Base-by-base conservation (phyloP, 2,113 vertebrate genomes). In the Ochotona princeps region DNA sequence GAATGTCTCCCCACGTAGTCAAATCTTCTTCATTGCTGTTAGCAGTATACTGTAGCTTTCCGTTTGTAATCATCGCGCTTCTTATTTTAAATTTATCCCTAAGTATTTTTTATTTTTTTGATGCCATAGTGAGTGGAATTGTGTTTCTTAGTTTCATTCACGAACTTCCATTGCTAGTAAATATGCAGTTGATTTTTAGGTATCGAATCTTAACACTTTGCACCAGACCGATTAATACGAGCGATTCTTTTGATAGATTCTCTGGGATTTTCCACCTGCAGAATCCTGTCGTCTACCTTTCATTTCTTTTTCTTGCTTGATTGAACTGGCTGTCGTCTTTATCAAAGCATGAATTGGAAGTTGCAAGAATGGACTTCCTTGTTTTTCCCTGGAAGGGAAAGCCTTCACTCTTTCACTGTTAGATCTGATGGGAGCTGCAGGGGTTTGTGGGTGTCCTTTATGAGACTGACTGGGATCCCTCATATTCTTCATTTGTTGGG, bases 21-120 rank as follows among this genome's bases (percentile, higher is more conserved):
- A 80, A 5, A 61, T 66, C n/a, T 76, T 69, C 38, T 49, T 85
- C 26, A 17, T 49, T 91, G 23, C 63, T 44, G 21, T 80, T 67
- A 63, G 57, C 25, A 54, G 32, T 78, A 84, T 67, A 65, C 49
- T 89, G 11, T 66, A 44, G 35, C 18, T 80, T 92, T 81, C 35
- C 25, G 32, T 47, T 17, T 66, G 26, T 11, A 65, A 54, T 26
- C 67, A 28, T 66, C 23, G 69, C 3, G 25, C 18, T 90, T 51
- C 23, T 87, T 84, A 73, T 74, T 69, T 82, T 89, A 54, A 93
- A 82, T 78, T 73, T 95, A 57, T 81, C 72, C 61, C 28, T 81
- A 79, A 78, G 28, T 65, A 60, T 90, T 72, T 67, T 78, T 69
- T 89, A 30, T 88, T 65, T 20, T 57, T 92, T 74, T 91, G 57